phyloP scores from a whole-genome alignment of 2,888 invertebrate genomes.

The Amphipoea oculea region DNA sequence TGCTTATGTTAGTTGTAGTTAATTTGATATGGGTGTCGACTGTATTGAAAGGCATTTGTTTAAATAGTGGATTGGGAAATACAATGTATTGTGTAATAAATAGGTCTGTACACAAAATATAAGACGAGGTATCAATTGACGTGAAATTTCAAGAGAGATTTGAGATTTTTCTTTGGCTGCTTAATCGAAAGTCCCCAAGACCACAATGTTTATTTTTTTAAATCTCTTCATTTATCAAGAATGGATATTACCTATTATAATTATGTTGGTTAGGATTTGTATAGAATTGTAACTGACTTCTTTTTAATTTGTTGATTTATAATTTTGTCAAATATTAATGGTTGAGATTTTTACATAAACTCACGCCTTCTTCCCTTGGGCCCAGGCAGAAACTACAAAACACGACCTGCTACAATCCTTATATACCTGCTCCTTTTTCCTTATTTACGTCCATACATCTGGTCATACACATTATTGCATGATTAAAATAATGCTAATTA shows the following conservation, averaged over 20 bases:
- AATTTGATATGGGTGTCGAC: conserved; percentile 80
- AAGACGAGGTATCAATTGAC: conserved; percentile 12
- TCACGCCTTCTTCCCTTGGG: background rate
- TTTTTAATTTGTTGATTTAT: background rate
- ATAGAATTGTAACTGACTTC: background rate
- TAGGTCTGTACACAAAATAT: conserved; percentile 26
- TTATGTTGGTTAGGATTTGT: background rate
- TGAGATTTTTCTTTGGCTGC: background rate
- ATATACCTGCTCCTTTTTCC: background rate
- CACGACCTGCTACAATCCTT: background rate
- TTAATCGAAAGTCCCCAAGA: background rate
- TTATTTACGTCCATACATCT: background rate
- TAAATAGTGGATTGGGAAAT: conserved; percentile 46
- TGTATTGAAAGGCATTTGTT: conserved; percentile 70
- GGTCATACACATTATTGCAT: background rate
- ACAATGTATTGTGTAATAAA: conserved; percentile 40
- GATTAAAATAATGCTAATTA: background rate
- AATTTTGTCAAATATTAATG: background rate
- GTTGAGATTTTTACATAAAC: no score
- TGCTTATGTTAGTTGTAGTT: conserved; percentile 78
- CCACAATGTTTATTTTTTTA: background rate
- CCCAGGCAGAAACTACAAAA: background rate
- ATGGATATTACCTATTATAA: background rate
- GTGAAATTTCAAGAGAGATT: conserved; percentile 5
- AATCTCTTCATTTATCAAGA: background rate